Conservation (phyloP, 2,113 vertebrate genomes). For the Telmatochromis bifrenatus region DNA sequence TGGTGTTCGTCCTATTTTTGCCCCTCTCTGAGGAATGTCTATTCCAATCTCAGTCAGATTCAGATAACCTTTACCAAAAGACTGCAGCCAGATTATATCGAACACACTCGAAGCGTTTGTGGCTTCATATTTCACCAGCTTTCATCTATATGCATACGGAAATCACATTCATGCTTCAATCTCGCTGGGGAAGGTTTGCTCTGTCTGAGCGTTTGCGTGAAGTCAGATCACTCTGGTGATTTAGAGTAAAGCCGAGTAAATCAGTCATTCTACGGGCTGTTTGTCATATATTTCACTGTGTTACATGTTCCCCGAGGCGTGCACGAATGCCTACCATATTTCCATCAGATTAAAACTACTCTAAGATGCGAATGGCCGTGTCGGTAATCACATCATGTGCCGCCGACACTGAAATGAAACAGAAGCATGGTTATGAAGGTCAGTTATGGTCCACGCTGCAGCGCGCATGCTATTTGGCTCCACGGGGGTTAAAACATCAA, state of each 20-base stretch:
- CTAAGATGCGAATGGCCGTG: background rate
- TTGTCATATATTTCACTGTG: background rate
- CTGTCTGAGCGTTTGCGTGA: background rate
- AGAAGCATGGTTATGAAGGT: background rate
- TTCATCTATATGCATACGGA: background rate
- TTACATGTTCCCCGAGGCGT: background rate
- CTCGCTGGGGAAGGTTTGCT: background rate
- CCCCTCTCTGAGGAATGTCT: background rate
- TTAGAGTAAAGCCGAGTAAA: background rate
- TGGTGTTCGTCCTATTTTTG: background rate
- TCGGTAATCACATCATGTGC: background rate
- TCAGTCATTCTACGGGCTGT: background rate
- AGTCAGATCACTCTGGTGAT: background rate
- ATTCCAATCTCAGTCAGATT: background rate
- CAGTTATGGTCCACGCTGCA: background rate
- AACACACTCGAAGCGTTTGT: background rate
- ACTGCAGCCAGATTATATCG: background rate
- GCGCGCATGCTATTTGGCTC: background rate
- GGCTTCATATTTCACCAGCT: background rate
- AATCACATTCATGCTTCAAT: background rate
- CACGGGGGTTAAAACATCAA: background rate
- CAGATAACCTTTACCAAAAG: background rate
- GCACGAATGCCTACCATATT: background rate
- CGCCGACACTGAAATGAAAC: background rate
- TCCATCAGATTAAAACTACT: background rate